A percentile compares a stretch with the other conserved stretches of the same genome.
phyloP scores from a whole-genome alignment of 2,797 vertebrate genomes.

The Sternarchorhynchus goeldii region DNA sequence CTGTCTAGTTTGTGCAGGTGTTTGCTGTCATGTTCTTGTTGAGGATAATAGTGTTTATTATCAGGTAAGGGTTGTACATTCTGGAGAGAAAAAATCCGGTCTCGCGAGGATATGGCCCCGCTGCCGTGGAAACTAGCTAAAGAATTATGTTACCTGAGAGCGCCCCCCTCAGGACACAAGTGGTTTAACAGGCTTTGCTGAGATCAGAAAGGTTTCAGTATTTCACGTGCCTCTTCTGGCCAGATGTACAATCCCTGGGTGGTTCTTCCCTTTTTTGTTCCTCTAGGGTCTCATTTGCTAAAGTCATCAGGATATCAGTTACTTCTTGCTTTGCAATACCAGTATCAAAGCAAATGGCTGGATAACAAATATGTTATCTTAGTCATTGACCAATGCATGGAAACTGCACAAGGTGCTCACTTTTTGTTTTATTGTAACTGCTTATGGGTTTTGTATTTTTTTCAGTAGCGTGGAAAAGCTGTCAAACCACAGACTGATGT shows the following conservation, averaged over 20 bases:
- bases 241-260: background rate
- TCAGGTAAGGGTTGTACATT: no score
- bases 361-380: background rate
- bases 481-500: no score
- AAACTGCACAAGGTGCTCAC: background rate
- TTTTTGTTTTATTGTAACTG: background rate
- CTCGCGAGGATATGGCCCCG: constrained; percentile 42
- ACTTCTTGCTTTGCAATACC: background rate
- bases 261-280: background rate
- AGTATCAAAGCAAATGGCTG: background rate
- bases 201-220: background rate
- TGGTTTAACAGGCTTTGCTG: constrained; percentile 19
- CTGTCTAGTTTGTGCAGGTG: no score
- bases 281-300: constrained; percentile 3
- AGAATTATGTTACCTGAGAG: constrained; percentile 51
- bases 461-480: no score
- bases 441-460: background rate
- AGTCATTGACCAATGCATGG: background rate
- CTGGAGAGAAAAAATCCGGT: no score
- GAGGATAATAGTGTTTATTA: no score
- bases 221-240: constrained; percentile 6
- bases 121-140: constrained; percentile 55
- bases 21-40: no score
- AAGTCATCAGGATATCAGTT: background rate
- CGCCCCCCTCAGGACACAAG: constrained; percentile 49